A percentile compares a stretch with the other conserved stretches of the same genome.
Conservation (phyloP, 2,797 vertebrate species). For the Spheniscus humboldti region DNA sequence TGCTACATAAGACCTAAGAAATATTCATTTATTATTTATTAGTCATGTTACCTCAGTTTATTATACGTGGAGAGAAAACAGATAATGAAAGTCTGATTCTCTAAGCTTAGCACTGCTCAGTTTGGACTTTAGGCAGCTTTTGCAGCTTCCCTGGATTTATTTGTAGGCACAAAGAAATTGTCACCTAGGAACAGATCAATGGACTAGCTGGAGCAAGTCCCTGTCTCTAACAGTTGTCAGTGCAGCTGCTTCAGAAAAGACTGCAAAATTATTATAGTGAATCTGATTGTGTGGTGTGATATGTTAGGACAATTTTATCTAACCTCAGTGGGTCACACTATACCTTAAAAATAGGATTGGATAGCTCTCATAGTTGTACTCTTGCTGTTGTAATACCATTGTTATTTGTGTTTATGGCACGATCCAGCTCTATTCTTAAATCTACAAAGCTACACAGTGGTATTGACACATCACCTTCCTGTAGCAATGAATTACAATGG, state of each 20-base stretch:
- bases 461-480: not conserved
- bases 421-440: not conserved
- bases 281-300: not conserved
- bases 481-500: not conserved
- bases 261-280: not conserved
- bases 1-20: not conserved
- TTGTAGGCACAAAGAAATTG: not conserved
- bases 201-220: not conserved
- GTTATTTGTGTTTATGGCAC: not conserved
- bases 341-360: slow-evolving; percentile 6
- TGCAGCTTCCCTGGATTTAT: not conserved
- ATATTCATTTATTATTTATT: slow-evolving; percentile 4
- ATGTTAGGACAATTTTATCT: not conserved
- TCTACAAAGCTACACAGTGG: not conserved
- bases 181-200: slow-evolving; percentile 15
- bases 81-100: not conserved
- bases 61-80: not conserved
- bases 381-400: not conserved
- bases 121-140: not conserved
- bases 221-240: not conserved
- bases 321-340: not conserved
- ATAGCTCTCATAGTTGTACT: not conserved
- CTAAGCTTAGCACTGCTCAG: not conserved
- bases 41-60: not conserved
- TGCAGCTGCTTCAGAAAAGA: not conserved